Conservation (phyloP, 2,797 vertebrate species). For the Phrynocephalus forsythii region DNA sequence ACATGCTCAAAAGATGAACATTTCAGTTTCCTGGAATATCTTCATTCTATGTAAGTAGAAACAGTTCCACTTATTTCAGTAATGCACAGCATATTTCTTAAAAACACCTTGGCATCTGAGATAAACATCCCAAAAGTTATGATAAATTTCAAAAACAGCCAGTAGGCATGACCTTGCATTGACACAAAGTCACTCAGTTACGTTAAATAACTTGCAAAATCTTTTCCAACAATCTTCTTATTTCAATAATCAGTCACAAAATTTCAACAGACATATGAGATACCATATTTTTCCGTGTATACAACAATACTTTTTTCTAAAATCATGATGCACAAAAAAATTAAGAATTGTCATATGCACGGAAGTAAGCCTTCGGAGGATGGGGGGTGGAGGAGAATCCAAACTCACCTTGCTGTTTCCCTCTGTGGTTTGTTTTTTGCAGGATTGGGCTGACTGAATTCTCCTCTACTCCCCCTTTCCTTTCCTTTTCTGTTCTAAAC, state of each 20-base stretch:
- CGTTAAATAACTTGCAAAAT: constrained; percentile 2
- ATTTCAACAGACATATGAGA: not conserved
- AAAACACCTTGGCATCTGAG: not conserved
- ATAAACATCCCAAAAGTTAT: not conserved
- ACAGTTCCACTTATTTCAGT: not conserved
- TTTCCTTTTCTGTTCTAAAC: too few relatives aligned
- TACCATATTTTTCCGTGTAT: too few relatives aligned
- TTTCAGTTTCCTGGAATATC: not conserved
- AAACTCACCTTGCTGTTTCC: too few relatives aligned
- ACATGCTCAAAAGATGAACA: not conserved
- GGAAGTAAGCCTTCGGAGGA: too few relatives aligned
- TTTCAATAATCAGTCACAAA: not conserved
- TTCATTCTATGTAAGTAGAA: not conserved
- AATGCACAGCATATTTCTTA: not conserved
- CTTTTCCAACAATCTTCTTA: not conserved
- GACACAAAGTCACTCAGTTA: constrained; percentile 2
- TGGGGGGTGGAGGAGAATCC: too few relatives aligned
- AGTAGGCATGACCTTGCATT: not conserved
- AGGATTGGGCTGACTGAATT: too few relatives aligned
- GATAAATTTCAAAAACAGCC: constrained; percentile 12
- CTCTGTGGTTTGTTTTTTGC: too few relatives aligned
- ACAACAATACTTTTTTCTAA: too few relatives aligned
- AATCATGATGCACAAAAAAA: too few relatives aligned
- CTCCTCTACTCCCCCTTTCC: too few relatives aligned
- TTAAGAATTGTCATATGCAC: too few relatives aligned